phyloP scores from a whole-genome alignment of 2,797 vertebrate species.

The Steatocranus sp. region DNA sequence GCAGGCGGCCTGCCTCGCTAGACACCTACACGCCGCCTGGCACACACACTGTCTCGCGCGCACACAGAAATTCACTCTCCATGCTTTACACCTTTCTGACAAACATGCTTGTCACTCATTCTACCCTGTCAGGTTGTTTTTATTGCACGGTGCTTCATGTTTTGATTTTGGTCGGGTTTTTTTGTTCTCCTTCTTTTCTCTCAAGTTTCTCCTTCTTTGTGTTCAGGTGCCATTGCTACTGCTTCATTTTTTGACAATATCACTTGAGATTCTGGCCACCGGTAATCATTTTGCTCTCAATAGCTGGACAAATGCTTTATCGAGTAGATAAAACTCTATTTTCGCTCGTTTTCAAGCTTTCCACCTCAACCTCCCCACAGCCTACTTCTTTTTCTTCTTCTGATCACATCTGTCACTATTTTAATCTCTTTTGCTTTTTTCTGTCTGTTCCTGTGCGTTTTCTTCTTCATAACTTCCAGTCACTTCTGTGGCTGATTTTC shows the following conservation, averaged over 20 bases:
- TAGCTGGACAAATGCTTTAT: background rate
- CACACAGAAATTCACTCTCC: conserved; percentile 24
- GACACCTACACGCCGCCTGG: conserved; percentile 69
- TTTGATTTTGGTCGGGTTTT: background rate
- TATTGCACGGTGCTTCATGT: background rate
- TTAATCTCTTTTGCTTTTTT: background rate
- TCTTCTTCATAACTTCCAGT: conserved; percentile 9
- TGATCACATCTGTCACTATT: background rate
- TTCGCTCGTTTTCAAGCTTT: background rate
- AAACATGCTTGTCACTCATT: conserved; percentile 44
- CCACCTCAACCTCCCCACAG: background rate
- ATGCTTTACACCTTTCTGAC: conserved; percentile 38
- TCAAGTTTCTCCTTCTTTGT: background rate
- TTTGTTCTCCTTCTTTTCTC: background rate
- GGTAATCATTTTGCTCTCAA: background rate
- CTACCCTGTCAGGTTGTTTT: conserved; percentile 49
- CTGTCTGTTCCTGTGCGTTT: background rate
- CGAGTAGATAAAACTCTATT: background rate
- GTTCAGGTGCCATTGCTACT: background rate
- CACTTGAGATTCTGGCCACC: background rate
- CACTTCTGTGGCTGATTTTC: conserved; percentile 7
- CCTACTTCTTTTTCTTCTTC: background rate
- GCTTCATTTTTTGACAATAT: background rate
- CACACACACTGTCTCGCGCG: conserved; percentile 17
- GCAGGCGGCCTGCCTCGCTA: conserved; percentile 84